These are phyloP conservation scores for Dryobota labecula DNA, from an alignment of 2,888 invertebrate genomes.

Conservation along the genomic window DNA sequence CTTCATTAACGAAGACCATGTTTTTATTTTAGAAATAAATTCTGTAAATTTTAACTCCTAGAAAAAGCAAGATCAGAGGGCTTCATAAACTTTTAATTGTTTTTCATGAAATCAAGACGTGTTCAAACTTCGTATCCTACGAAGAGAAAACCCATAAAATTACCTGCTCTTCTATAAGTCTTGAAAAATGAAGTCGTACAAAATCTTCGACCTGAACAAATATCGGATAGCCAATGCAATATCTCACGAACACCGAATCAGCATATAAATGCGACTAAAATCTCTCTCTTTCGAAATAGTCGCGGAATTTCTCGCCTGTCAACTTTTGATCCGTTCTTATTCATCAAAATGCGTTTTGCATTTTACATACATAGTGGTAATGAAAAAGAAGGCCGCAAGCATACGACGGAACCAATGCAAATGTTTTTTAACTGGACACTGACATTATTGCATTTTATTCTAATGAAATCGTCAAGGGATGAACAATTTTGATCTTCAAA, in stretches of 20 bases:
- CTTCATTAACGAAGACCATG: neutral
- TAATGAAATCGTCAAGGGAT: too few relatives aligned
- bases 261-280: conserved; percentile 47
- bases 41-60: too few relatives aligned
- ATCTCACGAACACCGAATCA: conserved; percentile 30
- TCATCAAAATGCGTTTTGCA: conserved; percentile 75
- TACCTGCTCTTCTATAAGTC: conserved; percentile 13
- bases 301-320: conserved; percentile 72
- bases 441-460: too few relatives aligned
- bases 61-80: neutral
- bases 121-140: neutral
- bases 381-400: conserved; percentile 41
- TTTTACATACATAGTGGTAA: conserved; percentile 66
- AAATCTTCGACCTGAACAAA: conserved; percentile 31
- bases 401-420: conserved; percentile 36
- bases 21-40: neutral
- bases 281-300: conserved; percentile 28
- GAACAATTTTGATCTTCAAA: too few relatives aligned
- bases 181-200: conserved; percentile 20
- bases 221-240: conserved; percentile 22
- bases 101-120: neutral
- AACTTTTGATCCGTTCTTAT: conserved; percentile 72
- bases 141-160: conserved; percentile 23
- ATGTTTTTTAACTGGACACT: too few relatives aligned
- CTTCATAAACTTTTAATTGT: neutral